Conservation (phyloP, 1,140 invertebrate species). For the Temnothorax nylanderi region DNA sequence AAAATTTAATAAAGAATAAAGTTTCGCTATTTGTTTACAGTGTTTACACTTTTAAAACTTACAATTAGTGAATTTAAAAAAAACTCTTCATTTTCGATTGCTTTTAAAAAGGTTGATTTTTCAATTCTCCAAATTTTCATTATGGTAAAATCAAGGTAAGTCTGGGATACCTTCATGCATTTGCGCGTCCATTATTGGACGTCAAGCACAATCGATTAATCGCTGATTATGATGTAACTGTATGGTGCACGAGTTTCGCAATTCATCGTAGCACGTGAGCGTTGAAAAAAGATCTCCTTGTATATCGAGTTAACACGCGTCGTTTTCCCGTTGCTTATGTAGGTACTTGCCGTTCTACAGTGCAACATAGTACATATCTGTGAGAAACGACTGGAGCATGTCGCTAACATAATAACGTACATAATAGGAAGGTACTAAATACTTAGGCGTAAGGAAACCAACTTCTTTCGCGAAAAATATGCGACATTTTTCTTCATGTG, state of each 20-base stretch:
- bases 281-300: conserved; percentile 26
- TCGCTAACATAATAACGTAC: conserved; percentile 1
- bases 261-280: conserved; percentile 4
- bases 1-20: background rate
- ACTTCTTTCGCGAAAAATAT: background rate
- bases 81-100: background rate
- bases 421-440: conserved; percentile 41
- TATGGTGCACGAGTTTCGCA: conserved; percentile 16
- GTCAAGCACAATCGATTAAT: conserved; percentile 28
- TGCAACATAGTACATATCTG: conserved; percentile 32
- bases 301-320: conserved; percentile 43
- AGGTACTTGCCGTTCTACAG: conserved; percentile 17
- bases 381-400: conserved; percentile 39
- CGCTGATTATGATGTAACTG: conserved; percentile 19
- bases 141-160: background rate
- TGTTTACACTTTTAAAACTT: background rate
- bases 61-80: too few species aligned
- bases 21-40: background rate
- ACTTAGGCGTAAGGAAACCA: conserved; percentile 11
- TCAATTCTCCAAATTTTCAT: background rate
- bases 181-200: background rate
- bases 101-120: background rate
- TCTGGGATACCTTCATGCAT: background rate
- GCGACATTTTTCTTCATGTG: background rate
- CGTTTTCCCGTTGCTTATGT: background rate